Conservation (phyloP, 2,113 vertebrate genomes). For the Sander vitreus region DNA sequence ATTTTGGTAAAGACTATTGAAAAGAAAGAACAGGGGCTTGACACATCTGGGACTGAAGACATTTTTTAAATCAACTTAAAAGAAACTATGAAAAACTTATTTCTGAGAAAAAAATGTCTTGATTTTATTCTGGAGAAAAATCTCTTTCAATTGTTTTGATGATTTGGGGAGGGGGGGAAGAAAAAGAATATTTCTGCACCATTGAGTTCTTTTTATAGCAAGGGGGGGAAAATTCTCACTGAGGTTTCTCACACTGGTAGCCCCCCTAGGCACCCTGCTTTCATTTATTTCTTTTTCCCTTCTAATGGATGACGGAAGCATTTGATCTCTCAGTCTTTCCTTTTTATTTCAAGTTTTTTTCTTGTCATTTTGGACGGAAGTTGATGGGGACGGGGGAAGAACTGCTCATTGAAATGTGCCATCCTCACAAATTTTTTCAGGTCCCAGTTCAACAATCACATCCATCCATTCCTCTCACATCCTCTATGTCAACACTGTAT, state of each 20-base stretch:
- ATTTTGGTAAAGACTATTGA: constrained; percentile 91
- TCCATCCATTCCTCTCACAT: constrained; percentile 35
- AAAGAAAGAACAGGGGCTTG: constrained; percentile 78
- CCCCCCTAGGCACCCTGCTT: constrained; percentile 58
- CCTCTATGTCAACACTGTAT: constrained; percentile 59
- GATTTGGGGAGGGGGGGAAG: constrained; percentile 67
- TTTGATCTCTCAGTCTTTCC: constrained; percentile 42
- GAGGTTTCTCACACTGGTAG: constrained; percentile 77
- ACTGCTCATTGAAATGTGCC: constrained; percentile 79
- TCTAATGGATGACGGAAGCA: constrained; percentile 72
- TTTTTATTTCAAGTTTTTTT: constrained; percentile 18
- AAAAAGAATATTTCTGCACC: constrained; percentile 85
- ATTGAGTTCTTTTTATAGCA: constrained; percentile 84
- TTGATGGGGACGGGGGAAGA: constrained; percentile 27
- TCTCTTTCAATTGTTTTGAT: constrained; percentile 83
- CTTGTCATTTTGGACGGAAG: constrained; percentile 43
- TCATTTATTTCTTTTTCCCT: constrained; percentile 66
- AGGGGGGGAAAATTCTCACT: constrained; percentile 63
- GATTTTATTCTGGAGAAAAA: constrained; percentile 84
- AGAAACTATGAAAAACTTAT: constrained; percentile 75
- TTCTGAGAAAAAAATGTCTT: constrained; percentile 84
- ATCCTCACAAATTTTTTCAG: constrained; percentile 69
- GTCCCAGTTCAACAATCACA: constrained; percentile 60
- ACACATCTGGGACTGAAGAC: constrained; percentile 70
- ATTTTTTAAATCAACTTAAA: constrained; percentile 80